phyloP scores from a whole-genome alignment of 2,797 vertebrate genomes.

The Chromis chromis region DNA sequence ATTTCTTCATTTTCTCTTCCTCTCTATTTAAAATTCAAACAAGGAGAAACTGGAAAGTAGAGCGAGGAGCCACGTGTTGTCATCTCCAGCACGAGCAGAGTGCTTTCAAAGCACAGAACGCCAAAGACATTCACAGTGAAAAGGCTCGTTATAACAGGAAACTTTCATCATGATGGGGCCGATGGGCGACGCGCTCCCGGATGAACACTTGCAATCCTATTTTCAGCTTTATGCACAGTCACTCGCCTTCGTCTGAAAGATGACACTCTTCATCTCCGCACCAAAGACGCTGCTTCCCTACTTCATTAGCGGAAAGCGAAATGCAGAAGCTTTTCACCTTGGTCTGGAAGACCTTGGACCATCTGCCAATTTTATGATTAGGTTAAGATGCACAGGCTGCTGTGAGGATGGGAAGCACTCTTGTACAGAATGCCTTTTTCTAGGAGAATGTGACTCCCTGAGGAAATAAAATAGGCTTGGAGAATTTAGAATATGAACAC shows the following conservation, averaged over 20 bases:
- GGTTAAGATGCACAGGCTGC: slow-evolving; percentile 49
- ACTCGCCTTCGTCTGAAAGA: slow-evolving; percentile 47
- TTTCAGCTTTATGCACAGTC: slow-evolving; percentile 42
- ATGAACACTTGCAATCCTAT: slow-evolving; percentile 25
- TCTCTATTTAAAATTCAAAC: slow-evolving; percentile 17
- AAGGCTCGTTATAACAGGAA: slow-evolving; percentile 28
- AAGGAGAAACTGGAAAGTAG: slow-evolving; percentile 4
- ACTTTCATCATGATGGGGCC: slow-evolving; percentile 24
- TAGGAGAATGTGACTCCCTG: too few relatives aligned
- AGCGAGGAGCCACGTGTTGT: slow-evolving; percentile 7
- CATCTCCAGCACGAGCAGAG: too few relatives aligned
- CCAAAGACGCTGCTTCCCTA: slow-evolving; percentile 12
- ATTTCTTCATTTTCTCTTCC: neutral
- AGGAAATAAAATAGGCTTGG: too few relatives aligned
- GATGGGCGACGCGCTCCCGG: neutral
- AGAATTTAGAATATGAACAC: too few relatives aligned
- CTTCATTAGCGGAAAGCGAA: slow-evolving; percentile 49
- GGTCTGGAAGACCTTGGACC: slow-evolving; percentile 55
- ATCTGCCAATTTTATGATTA: slow-evolving; percentile 65
- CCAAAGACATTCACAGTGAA: slow-evolving; percentile 22
- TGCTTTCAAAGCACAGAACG: neutral
- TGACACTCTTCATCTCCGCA: slow-evolving; percentile 35
- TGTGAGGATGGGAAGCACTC: slow-evolving; percentile 9
- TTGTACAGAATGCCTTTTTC: neutral
- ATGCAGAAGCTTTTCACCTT: slow-evolving; percentile 49